phyloP scores from a whole-genome alignment of 1,140 invertebrate species.

The Sarcophaga peregrina region DNA sequence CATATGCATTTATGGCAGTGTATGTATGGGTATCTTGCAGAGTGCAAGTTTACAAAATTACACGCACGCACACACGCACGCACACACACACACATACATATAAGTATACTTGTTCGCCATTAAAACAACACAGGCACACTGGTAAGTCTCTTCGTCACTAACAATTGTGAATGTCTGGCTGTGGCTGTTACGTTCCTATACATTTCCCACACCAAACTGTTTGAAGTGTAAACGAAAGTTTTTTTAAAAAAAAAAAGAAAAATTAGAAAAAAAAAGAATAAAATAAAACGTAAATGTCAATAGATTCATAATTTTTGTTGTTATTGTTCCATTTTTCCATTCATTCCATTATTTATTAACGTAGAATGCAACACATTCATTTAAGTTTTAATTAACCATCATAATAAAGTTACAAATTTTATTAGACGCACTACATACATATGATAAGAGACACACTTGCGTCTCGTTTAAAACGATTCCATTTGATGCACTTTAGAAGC shows the following conservation, averaged over 20 bases:
- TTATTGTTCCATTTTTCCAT: not conserved
- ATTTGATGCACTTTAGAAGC: too few species aligned
- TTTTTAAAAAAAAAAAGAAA: not conserved
- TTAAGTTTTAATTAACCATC: constrained; percentile 11
- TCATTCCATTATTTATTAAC: not conserved
- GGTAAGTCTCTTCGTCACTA: too few species aligned
- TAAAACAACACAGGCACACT: too few species aligned
- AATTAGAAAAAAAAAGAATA: not conserved
- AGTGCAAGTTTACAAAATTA: too few species aligned
- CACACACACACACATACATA: not conserved
- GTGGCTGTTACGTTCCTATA: too few species aligned
- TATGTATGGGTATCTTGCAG: too few species aligned
- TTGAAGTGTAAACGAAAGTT: constrained; percentile 4
- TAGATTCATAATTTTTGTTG: constrained; percentile 6
- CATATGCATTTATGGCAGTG: too few species aligned
- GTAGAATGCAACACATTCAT: not conserved
- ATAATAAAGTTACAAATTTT: not conserved
- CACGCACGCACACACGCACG: too few species aligned
- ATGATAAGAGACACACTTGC: too few species aligned
- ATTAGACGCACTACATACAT: too few species aligned
- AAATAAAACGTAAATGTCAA: constrained; percentile 6
- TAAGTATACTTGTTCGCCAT: not conserved
- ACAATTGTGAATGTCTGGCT: too few species aligned
- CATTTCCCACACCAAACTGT: not conserved
- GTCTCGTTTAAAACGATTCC: too few species aligned